These are phyloP conservation scores for Littorina saxatilis DNA, from an alignment of 1,140 invertebrate genomes.

Conservation along the genomic window DNA sequence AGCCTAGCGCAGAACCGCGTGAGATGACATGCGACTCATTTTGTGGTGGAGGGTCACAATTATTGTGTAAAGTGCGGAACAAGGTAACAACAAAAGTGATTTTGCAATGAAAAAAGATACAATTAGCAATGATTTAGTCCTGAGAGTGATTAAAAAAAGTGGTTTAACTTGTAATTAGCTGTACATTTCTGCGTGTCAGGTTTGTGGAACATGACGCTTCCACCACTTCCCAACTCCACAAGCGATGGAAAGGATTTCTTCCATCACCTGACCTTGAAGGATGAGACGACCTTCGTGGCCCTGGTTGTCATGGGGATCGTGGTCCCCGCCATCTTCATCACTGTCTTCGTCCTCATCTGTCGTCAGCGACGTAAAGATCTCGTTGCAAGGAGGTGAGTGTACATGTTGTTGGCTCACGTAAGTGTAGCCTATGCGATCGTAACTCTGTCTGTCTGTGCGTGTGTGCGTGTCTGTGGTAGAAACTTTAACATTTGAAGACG, in stretches of 20 bases:
- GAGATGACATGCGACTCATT: too few relatives aligned
- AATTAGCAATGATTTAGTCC: background rate
- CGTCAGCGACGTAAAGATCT: slow-evolving; percentile 42
- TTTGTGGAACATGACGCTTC: background rate
- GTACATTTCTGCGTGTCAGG: background rate
- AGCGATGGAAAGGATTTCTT: slow-evolving; percentile 39
- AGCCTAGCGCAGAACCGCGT: too few relatives aligned
- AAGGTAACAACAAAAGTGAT: too few relatives aligned
- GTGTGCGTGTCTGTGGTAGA: too few relatives aligned
- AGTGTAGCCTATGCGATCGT: too few relatives aligned
- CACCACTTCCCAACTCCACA: background rate
- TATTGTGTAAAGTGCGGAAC: too few relatives aligned
- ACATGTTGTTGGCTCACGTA: too few relatives aligned
- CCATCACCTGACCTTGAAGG: slow-evolving; percentile 37
- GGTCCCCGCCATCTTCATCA: slow-evolving; percentile 44
- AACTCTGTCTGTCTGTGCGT: too few relatives aligned
- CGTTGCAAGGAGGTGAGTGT: slow-evolving; percentile 40
- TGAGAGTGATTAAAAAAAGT: background rate
- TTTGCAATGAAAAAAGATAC: too few relatives aligned
- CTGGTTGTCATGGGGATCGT: slow-evolving; percentile 45
- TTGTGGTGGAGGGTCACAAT: too few relatives aligned
- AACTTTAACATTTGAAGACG: too few relatives aligned
- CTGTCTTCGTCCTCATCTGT: slow-evolving; percentile 44
- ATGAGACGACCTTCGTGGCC: slow-evolving; percentile 45
- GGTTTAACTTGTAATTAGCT: background rate